These are phyloP conservation scores for Cataglyphis altisquamis DNA, from an alignment of 2,888 invertebrate genomes.

Conservation along the genomic window DNA sequence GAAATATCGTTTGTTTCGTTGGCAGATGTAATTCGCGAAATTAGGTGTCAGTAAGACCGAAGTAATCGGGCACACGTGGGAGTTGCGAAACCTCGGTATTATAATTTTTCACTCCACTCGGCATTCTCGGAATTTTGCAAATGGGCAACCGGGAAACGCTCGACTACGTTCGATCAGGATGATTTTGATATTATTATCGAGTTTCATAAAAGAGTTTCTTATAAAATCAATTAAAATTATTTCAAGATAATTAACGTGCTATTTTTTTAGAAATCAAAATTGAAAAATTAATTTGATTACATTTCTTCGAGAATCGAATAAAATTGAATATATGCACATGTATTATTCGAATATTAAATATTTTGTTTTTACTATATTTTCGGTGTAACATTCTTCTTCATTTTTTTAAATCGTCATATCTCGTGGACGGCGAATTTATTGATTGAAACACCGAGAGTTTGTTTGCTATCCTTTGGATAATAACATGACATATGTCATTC, in stretches of 20 bases:
- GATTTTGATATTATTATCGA: conserved; percentile 12
- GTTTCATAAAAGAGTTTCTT: background rate
- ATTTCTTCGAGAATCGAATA: background rate
- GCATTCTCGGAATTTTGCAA: conserved; percentile 2
- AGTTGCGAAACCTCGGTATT: background rate
- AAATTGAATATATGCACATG: background rate
- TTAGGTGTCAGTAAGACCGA: background rate
- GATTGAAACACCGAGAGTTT: conserved; percentile 3
- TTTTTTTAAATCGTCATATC: background rate
- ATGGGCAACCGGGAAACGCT: background rate
- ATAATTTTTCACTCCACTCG: conserved; percentile 10
- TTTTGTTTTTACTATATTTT: background rate
- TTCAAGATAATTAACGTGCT: background rate
- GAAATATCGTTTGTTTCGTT: background rate
- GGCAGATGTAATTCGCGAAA: conserved; percentile 21
- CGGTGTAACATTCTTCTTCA: background rate
- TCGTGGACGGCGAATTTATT: background rate
- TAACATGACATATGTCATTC: conserved; percentile 36
- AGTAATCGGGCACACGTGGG: background rate
- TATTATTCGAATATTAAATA: background rate
- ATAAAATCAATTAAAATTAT: conserved; percentile 14
- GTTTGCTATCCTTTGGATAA: background rate
- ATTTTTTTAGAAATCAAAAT: background rate
- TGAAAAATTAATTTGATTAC: background rate
- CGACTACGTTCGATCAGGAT: background rate